phyloP scores from a whole-genome alignment of 2,113 vertebrate species.

The Strix aluco region DNA sequence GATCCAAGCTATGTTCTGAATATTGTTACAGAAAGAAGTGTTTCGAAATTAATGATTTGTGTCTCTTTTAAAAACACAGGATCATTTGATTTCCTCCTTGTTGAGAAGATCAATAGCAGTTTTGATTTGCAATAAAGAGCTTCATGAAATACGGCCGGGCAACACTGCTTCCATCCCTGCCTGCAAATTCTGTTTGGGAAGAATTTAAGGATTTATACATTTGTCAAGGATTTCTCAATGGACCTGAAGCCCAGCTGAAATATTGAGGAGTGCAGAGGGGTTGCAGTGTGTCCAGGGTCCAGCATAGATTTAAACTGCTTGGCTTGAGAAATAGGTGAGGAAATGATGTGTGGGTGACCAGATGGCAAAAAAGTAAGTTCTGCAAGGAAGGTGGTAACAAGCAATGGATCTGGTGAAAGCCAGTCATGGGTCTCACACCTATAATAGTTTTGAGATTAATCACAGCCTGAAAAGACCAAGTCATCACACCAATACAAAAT shows the following conservation, averaged over 20 bases:
- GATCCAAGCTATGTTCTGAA: not conserved
- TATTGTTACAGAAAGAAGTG: not conserved
- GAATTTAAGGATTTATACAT: not conserved
- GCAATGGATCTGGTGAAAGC: not conserved
- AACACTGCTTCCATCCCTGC: not conserved
- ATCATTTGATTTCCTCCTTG: not conserved
- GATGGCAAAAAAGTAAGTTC: not conserved
- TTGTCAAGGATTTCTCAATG: not conserved
- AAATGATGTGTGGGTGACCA: accelerated
- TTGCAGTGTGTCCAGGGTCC: not conserved
- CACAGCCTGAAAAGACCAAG: not conserved
- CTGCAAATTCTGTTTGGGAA: not conserved
- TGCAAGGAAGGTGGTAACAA: not conserved
- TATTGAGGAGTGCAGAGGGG: not conserved
- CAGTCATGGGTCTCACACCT: not conserved
- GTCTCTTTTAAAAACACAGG: not conserved
- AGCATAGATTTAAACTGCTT: not conserved
- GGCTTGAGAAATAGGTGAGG: not conserved
- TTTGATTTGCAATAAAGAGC: not conserved
- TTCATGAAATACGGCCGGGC: accelerated
- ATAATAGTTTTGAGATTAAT: not conserved
- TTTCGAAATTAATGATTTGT: not conserved
- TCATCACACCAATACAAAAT: not conserved
- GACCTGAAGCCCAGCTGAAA: not conserved
- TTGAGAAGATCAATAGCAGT: not conserved